phyloP scores from a whole-genome alignment of 1,140 invertebrate genomes.

The Brachionus paranguensis region DNA sequence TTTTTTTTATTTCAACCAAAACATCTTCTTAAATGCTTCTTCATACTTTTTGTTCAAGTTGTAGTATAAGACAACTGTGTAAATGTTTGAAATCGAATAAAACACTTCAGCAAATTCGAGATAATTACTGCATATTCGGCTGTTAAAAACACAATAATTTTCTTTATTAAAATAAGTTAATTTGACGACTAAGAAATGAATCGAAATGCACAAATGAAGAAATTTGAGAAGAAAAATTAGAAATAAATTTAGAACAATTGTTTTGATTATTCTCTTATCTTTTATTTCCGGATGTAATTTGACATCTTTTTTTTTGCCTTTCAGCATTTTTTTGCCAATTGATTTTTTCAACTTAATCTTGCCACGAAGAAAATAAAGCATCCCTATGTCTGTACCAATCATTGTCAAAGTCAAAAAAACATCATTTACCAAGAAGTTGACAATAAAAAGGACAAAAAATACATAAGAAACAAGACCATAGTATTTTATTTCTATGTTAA shows the following conservation, averaged over 20 bases:
- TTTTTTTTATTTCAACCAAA: too few relatives aligned
- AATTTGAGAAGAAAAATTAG: neutral
- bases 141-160: neutral
- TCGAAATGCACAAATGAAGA: neutral
- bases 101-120: neutral
- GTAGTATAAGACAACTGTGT: neutral
- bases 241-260: neutral
- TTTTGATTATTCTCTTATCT: neutral
- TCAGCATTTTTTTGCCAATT: neutral
- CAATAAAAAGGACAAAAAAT: neutral
- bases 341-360: neutral
- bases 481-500: neutral
- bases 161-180: neutral
- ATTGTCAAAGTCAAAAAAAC: neutral
- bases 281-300: neutral
- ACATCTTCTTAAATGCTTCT: too few relatives aligned
- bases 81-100: slow-evolving; percentile 10
- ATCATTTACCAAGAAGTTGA: slow-evolving; percentile 1
- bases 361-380: neutral
- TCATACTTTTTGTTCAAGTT: too few relatives aligned
- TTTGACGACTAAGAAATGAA: neutral
- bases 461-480: neutral
- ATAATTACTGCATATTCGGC: neutral
- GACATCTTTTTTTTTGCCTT: neutral
- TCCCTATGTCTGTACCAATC: neutral